phyloP scores from a whole-genome alignment of 2,113 vertebrate genomes.

The Laticauda laticaudata region DNA sequence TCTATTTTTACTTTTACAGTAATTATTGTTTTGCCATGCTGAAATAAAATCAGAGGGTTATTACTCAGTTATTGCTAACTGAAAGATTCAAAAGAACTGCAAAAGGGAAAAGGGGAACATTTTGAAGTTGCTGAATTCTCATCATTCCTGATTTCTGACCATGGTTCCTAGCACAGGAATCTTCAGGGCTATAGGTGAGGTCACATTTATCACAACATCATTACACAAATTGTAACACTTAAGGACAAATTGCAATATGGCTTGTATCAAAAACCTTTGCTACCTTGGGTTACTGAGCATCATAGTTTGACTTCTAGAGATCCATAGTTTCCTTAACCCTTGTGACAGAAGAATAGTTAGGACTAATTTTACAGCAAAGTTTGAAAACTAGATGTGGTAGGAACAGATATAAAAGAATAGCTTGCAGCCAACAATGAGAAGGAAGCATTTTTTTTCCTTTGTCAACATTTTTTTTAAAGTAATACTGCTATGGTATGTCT shows the following conservation, averaged over 20 bases:
- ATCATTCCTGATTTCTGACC: background rate
- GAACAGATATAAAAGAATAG: slow-evolving; percentile 19
- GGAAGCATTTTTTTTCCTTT: slow-evolving; percentile 39
- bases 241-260: background rate
- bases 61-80: slow-evolving; percentile 45
- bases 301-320: background rate
- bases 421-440: background rate
- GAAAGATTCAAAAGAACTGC: slow-evolving; percentile 39
- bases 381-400: slow-evolving; percentile 31
- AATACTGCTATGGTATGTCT: slow-evolving; percentile 61
- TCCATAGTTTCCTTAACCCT: background rate
- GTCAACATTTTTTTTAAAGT: slow-evolving; percentile 40
- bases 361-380: background rate
- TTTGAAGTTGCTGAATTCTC: background rate
- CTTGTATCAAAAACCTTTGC: background rate
- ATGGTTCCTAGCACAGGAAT: background rate
- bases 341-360: slow-evolving; percentile 34
- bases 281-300: background rate
- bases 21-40: slow-evolving; percentile 39
- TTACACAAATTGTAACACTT: background rate
- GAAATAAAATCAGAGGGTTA: slow-evolving; percentile 32
- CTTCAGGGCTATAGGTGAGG: background rate
- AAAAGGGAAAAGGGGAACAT: background rate
- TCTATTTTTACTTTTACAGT: slow-evolving; percentile 37
- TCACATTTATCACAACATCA: background rate